phyloP scores from a whole-genome alignment of 2,797 vertebrate species.

The Oceanodroma leucorhoa region DNA sequence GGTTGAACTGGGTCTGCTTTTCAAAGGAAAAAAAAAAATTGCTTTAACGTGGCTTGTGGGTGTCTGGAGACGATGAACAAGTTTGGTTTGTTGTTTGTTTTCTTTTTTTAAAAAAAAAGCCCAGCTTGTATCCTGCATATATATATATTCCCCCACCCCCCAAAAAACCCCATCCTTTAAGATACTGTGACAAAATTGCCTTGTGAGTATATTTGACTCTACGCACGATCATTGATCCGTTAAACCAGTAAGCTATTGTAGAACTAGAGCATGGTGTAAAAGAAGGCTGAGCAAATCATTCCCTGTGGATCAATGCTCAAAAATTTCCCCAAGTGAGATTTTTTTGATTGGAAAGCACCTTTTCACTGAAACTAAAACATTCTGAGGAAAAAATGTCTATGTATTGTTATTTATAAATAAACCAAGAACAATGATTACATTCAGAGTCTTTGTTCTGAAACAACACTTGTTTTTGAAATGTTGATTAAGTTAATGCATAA shows the following conservation, averaged over 20 bases:
- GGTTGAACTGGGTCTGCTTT: background rate
- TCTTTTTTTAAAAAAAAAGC: background rate
- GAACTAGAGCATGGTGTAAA: background rate
- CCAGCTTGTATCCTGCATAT: background rate
- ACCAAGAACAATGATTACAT: background rate
- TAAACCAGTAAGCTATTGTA: background rate
- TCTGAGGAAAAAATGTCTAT: background rate
- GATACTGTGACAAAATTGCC: background rate
- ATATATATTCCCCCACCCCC: background rate
- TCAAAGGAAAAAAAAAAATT: background rate
- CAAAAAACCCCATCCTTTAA: background rate
- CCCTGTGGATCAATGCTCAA: background rate
- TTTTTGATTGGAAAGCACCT: background rate
- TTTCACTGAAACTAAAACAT: background rate
- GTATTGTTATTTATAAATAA: background rate
- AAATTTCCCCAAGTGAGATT: background rate
- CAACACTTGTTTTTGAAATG: background rate
- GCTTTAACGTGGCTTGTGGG: background rate
- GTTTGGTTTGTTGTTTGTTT: background rate
- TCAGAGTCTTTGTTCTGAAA: background rate
- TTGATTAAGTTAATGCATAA: background rate
- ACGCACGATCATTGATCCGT: background rate
- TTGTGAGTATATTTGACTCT: background rate
- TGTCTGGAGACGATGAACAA: background rate
- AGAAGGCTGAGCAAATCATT: background rate